Percentiles rank a stretch among this genome's conserved stretches.
Conservation (phyloP, 2,113 vertebrate genomes). For the Antennarius striatus region DNA sequence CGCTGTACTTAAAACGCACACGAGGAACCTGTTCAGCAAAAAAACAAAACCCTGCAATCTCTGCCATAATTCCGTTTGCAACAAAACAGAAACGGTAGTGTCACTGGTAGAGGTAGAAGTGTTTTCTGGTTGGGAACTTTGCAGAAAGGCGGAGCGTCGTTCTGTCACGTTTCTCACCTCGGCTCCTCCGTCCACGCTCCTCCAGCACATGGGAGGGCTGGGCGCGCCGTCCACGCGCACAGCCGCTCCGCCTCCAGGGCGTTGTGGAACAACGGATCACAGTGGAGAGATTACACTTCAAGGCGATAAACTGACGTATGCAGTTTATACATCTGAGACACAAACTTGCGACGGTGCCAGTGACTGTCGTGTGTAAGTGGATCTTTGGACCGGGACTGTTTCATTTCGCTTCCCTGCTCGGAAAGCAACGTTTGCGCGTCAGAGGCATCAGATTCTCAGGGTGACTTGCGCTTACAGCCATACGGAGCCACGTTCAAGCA, state of each 20-base stretch:
- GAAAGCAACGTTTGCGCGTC: constrained; percentile 29
- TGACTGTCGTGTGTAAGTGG: neutral
- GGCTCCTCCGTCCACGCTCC: constrained; percentile 39
- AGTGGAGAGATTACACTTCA: constrained; percentile 4
- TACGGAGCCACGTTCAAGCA: constrained; percentile 67
- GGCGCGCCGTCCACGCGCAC: constrained; percentile 55
- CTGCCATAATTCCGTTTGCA: too few species aligned
- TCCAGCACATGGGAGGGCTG: constrained; percentile 56
- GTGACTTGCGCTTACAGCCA: constrained; percentile 66
- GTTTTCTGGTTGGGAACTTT: neutral
- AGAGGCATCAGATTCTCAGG: constrained; percentile 47
- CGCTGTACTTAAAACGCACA: too few species aligned
- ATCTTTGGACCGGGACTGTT: neutral
- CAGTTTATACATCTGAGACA: neutral
- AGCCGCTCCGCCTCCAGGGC: constrained; percentile 74
- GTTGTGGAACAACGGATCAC: constrained; percentile 56
- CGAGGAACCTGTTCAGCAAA: too few species aligned
- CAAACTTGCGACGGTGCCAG: neutral
- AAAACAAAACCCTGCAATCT: too few species aligned
- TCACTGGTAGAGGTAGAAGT: too few species aligned
- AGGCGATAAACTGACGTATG: constrained; percentile 18
- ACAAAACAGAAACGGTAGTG: too few species aligned
- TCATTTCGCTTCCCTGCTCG: constrained; percentile 6
- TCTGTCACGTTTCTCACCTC: constrained; percentile 55
- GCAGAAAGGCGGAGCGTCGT: constrained; percentile 44